Percentiles rank a stretch among this genome's conserved stretches.
Evolutionary conservation across 92 coral and sea anemone species (phyloP).

Genomic region (Meandrina meandrites): DNA sequence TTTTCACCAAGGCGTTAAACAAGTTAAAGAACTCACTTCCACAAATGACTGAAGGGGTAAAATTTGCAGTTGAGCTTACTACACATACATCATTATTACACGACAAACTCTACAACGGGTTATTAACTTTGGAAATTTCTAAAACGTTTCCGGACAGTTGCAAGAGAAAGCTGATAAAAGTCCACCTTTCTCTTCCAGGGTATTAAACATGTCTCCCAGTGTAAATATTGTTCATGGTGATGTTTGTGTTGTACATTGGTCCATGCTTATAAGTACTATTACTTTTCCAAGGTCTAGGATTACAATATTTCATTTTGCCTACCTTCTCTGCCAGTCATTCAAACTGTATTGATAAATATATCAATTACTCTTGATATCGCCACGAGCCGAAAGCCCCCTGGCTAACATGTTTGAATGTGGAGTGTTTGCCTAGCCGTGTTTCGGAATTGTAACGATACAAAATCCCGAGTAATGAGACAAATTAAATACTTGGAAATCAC

Average conservation of each 20-base stretch:
- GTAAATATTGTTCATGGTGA: slow-evolving; percentile 30
- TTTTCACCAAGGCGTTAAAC: slow-evolving; percentile 30
- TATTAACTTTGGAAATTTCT: slow-evolving; percentile 19
- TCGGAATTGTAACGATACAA: slow-evolving; percentile 4
- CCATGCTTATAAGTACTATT: neutral
- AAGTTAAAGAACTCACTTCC: slow-evolving; percentile 29
- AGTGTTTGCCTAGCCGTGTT: slow-evolving; percentile 24
- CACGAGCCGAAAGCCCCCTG: neutral
- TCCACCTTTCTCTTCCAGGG: slow-evolving; percentile 4
- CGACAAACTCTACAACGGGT: slow-evolving; percentile 22
- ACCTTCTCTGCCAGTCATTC: neutral
- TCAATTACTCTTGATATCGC: slow-evolving; percentile 34
- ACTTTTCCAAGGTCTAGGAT: neutral
- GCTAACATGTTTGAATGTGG: neutral
- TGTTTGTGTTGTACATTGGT: slow-evolving; percentile 18
- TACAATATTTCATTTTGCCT: neutral
- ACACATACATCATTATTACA: slow-evolving; percentile 1
- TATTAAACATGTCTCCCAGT: slow-evolving; percentile 21
- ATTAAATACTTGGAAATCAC: slow-evolving; percentile 4
- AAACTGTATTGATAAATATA: neutral
- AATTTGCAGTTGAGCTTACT: slow-evolving; percentile 1
- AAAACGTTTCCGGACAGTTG: slow-evolving; percentile 37
- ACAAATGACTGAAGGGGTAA: slow-evolving; percentile 14
- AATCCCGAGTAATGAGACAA: slow-evolving; percentile 17
- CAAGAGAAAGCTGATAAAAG: neutral